Percentiles rank a stretch among this genome's conserved stretches.
Evolutionary conservation across 2,888 invertebrate species (phyloP).

Genomic region (Holacanthella duospinosa): DNA sequence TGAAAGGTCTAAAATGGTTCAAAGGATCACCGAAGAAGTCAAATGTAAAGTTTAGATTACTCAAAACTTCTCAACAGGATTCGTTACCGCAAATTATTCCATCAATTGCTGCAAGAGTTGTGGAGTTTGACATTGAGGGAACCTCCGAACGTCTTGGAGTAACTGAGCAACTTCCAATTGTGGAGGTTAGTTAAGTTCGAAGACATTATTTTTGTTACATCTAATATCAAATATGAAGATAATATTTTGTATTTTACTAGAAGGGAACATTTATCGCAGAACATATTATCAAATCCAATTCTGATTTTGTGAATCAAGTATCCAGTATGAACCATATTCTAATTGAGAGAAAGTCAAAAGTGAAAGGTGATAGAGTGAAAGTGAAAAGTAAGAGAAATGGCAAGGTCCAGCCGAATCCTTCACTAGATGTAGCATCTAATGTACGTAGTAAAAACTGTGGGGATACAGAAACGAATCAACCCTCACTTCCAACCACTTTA

Average conservation of each 20-base stretch:
- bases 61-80: slow-evolving; percentile 29
- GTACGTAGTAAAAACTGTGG: slow-evolving; percentile 3
- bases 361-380: neutral
- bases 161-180: slow-evolving; percentile 3
- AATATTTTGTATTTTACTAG: slow-evolving; percentile 3
- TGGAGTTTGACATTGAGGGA: slow-evolving; percentile 27
- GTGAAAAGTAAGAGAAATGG: neutral
- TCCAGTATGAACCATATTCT: neutral
- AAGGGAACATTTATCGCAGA: neutral
- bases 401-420: neutral
- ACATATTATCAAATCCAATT: neutral
- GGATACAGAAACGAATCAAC: too few relatives aligned
- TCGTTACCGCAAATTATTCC: slow-evolving; percentile 15
- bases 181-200: slow-evolving; percentile 12
- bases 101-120: slow-evolving; percentile 24
- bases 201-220: too few relatives aligned
- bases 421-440: neutral
- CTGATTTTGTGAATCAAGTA: neutral
- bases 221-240: too few relatives aligned
- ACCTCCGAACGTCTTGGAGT: slow-evolving; percentile 18
- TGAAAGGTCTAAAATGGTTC: slow-evolving; percentile 17
- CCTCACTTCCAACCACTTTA: slow-evolving; percentile 41
- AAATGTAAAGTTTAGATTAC: slow-evolving; percentile 10
- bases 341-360: neutral
- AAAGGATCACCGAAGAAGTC: slow-evolving; percentile 16